Base-by-base conservation (phyloP, 2,797 vertebrate genomes). In the Craterocephalus amniculus region DNA sequence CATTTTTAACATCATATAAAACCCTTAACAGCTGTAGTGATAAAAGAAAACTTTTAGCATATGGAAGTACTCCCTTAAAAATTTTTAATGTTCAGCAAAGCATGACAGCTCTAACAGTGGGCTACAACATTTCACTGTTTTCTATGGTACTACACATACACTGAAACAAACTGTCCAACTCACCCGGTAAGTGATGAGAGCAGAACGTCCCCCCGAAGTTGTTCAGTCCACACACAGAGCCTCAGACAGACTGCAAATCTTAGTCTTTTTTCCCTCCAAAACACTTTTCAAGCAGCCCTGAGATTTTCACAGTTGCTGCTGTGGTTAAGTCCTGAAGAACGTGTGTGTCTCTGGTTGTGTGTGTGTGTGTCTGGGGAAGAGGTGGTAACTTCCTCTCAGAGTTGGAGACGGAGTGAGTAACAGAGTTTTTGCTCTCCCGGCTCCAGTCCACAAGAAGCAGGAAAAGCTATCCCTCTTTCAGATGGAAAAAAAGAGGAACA, bases 301-400 rank as follows among this genome's bases (percentile, higher is more conserved):
- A 69, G 68, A 79, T 63, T 76, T 45, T 72, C 73, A 73, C 75
- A 82, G 76, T 87, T 83, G 76, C 84, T 78, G 86, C 83, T 87
- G 85, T 76, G 84, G 74, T 90, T 74, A 78, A 82, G 63, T 89
- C 83, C 83, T 71, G 78, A 78, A 76, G 72, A 84, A 76, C 12
- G 31, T 58, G 78, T 66, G 76, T 76, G 73, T 52, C 43, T 54
- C 38, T 32, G 70, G 18, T 62, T 58, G 52, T 31, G 63, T 74
- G 67, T 70, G 70, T 69, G 63, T 73, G 78, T 70, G 56, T 83
- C 80, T 87, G 76, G 84, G 86, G 85, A 92, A 91, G 91, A 92
- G 91, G 90, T 89, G 90, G 91, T 84, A 85, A 91, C 90, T 92
- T 93, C 90, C 92, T 90, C 83, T 83, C 85, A 87, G 86, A 89